Evolutionary conservation across 1,140 invertebrate genomes (phyloP).

Genomic region (Sesamia nonagrioides): DNA sequence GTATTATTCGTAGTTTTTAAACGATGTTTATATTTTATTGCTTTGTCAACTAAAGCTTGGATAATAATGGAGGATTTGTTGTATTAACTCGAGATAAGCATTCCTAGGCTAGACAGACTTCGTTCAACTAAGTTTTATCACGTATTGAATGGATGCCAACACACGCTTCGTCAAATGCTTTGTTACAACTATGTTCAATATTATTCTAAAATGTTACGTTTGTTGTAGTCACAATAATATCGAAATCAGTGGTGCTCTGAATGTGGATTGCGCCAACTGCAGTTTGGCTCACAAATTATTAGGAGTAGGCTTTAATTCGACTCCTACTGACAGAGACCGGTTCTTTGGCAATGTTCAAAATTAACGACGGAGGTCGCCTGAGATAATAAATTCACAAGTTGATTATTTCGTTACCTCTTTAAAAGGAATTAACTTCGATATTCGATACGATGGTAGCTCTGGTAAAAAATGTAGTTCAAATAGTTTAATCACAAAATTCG

Average conservation of each 20-base stretch:
- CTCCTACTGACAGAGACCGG: conserved; percentile 57
- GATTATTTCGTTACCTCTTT: conserved; percentile 1
- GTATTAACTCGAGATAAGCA: not conserved
- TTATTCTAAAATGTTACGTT: not conserved
- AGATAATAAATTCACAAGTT: conserved; percentile 50
- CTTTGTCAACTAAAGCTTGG: not conserved
- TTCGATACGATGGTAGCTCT: conserved; percentile 1
- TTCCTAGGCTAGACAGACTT: not conserved
- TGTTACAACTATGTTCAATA: not conserved
- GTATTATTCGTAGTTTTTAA: not conserved
- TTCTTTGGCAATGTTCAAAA: conserved; percentile 63
- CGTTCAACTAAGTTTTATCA: conserved; percentile 30
- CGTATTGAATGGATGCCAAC: conserved; percentile 21
- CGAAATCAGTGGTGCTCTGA: conserved; percentile 20
- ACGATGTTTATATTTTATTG: not conserved
- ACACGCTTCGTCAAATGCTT: conserved; percentile 16
- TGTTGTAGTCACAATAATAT: conserved; percentile 13
- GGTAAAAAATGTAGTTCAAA: not conserved
- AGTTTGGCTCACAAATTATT: conserved; percentile 52
- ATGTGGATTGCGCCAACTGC: conserved; percentile 43
- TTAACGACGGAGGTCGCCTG: conserved; percentile 64
- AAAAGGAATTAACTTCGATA: conserved; percentile 15
- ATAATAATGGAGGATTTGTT: not conserved
- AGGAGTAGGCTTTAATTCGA: conserved; percentile 56
- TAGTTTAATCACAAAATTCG: not conserved